Evolutionary conservation across 1,140 invertebrate species (phyloP).

Genomic region (Lethrus apterus): DNA sequence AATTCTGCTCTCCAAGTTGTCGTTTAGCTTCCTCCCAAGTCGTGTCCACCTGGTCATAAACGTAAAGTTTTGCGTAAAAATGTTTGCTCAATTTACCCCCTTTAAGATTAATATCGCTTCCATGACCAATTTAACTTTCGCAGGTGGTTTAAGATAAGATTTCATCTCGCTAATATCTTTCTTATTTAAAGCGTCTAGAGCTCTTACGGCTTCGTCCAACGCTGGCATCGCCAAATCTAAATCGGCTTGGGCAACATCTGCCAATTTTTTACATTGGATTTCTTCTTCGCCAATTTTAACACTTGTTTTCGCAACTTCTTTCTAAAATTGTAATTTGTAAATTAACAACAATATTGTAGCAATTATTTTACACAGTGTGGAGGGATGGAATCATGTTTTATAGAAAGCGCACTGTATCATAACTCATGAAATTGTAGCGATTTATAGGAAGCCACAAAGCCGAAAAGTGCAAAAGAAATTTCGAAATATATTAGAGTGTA

Average conservation of each 20-base stretch:
- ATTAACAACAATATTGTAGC: not conserved
- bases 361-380: no score
- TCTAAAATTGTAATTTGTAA: constrained; percentile 36
- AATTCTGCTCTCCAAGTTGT: constrained; percentile 71
- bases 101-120: constrained; percentile 82
- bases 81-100: constrained; percentile 37
- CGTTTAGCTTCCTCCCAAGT: constrained; percentile 80
- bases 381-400: no score
- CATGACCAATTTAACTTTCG: constrained; percentile 81
- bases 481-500: no score
- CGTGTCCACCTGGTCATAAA: constrained; percentile 53
- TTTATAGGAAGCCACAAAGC: no score
- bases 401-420: no score
- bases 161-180: constrained; percentile 84
- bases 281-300: constrained; percentile 72
- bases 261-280: constrained; percentile 67
- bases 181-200: constrained; percentile 68
- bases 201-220: constrained; percentile 70
- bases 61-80: not conserved
- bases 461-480: no score
- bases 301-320: constrained; percentile 56
- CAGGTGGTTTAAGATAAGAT: constrained; percentile 74
- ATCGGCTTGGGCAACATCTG: constrained; percentile 70
- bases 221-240: constrained; percentile 77
- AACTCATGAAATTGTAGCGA: no score